Evolutionary conservation across 2,888 invertebrate species (phyloP).

Genomic region (Chelonus formosanus): DNA sequence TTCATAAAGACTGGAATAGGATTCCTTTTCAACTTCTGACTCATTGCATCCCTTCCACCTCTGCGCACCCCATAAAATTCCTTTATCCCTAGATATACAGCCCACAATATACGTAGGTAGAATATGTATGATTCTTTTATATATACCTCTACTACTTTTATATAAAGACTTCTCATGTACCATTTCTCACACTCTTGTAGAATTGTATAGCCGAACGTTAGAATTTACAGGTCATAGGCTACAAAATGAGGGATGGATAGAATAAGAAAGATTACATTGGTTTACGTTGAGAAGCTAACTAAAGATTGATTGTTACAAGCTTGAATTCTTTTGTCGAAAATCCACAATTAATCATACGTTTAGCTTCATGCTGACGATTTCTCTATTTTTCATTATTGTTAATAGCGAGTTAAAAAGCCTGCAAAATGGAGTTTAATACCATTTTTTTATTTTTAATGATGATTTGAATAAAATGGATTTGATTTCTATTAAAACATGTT

Average conservation of each 20-base stretch:
- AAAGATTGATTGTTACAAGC: conserved; percentile 5
- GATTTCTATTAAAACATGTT: no score
- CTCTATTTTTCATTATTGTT: no score
- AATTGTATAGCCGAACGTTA: conserved; percentile 21
- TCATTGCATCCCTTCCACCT: conserved; percentile 22
- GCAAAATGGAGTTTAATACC: no score
- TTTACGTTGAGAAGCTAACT: conserved; percentile 8
- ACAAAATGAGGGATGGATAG: conserved; percentile 5
- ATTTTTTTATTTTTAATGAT: no score
- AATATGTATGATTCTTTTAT: conserved; percentile 9
- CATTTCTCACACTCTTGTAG: conserved; percentile 13
- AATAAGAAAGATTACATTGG: not conserved
- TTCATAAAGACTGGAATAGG: not conserved
- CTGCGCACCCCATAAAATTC: conserved; percentile 7
- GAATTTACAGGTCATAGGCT: conserved; percentile 30
- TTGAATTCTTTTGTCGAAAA: conserved; percentile 16
- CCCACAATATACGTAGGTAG: not conserved
- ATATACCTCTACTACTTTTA: conserved; percentile 1
- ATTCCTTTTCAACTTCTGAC: conserved; percentile 20
- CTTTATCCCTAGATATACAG: conserved; percentile 25
- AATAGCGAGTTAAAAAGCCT: no score
- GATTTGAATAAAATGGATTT: no score
- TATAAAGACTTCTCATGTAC: not conserved
- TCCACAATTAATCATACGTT: conserved; percentile 1
- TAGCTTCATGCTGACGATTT: not conserved